Evolutionary conservation across 2,797 vertebrate species (phyloP), one percentile per base, ranked within the genome.

Genomic region (Lacerta viridis): DNA sequence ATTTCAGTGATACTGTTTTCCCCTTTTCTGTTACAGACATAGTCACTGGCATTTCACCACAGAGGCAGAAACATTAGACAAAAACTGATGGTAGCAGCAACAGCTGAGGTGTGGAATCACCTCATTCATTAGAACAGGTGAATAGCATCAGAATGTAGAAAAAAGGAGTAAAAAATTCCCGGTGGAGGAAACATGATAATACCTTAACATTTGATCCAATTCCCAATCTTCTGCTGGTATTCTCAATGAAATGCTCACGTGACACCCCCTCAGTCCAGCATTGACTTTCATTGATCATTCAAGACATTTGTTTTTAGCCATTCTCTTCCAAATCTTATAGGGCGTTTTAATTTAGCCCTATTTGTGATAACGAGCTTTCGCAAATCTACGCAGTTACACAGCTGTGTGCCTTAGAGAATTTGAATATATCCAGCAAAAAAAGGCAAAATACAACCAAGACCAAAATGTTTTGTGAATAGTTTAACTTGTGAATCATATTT

Each of bases 271-370:
- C 20, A 36, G 59, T 13, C 9, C 59, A 89, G 50, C 3, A 13
- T 4, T 55, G 25, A 68, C 29, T 90, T 69, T 61, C 61, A 87
- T 76, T 91, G 55, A 7, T 61, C 79, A 87, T 89, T 82, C 68
- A 92, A 91, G 80, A 71, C 84, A 77, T 29, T 20, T 13, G 13
- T 13, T 90, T 91, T 87, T 74, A 90, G 83, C 82, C 5, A 20
- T 69, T 90, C 3, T 68, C 13, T 82, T 82, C 86, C 81, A 9
- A 84, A 15, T 83, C 92, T 88, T 20, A 5, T 13, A 59, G 27
- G 5, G 15, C 39, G 11, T 18, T 83, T 85, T 64, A 20, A 84
- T 27, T 84, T 39, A 33, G n/a, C 5, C n/a, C 29, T 33, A 7
- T 55, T 25, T 20, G n/a, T 3, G 46, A n/a, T 68, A 41, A 41